Base-by-base conservation (phyloP, 92 coral and sea anemone genomes). In the Phenganax subtilis region DNA sequence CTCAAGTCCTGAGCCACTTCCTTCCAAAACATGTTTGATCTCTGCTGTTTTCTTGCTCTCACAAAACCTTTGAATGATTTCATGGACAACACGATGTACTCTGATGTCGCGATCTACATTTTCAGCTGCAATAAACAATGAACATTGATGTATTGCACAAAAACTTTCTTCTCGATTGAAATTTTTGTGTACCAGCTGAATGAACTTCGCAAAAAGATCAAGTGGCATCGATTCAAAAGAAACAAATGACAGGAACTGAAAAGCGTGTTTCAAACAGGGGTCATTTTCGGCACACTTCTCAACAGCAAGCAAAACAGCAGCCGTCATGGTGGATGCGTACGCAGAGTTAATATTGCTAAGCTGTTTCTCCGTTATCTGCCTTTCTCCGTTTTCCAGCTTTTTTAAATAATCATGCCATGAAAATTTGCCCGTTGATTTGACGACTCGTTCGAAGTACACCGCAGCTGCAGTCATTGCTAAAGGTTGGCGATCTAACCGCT, bases 301-400 rank as follows among this genome's bases (percentile, higher is more conserved):
- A 6, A 81, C 81, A 0, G 85, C 25, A 20, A 20, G 25, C 25
- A 20, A 0, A 0, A 20, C 25, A 20, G 25, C 25, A 20, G 25
- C 25, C 16, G 72, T 63, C 88, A 85, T 85, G 8, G 85, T 71
- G 27, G 54, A 62, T n/a, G 62, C 67, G 56, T 85, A 85, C 53
- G 55, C 47, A 54, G 72, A 79, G 69, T 80, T 85, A 8, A 55
- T 85, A 14, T 31, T n/a, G 60, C 72, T 14, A 51, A 44, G 68
- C 5, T 57, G 56, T 61, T 30, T 69, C 52, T 75, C 51, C 27
- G 55, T 75, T 37, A 70, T 9, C 65, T 52, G 56, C 63, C 75
- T 47, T 57, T 29, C 25, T 75, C 47, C 31, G 54, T n/a, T n/a
- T n/a, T n/a, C n/a, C n/a, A n/a, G n/a, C n/a, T n/a, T n/a, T n/a